A percentile compares a stretch with the other conserved stretches of the same genome.
Evolutionary conservation across 2,888 invertebrate genomes (phyloP).

Genomic region (Schizotus pectinicornis): DNA sequence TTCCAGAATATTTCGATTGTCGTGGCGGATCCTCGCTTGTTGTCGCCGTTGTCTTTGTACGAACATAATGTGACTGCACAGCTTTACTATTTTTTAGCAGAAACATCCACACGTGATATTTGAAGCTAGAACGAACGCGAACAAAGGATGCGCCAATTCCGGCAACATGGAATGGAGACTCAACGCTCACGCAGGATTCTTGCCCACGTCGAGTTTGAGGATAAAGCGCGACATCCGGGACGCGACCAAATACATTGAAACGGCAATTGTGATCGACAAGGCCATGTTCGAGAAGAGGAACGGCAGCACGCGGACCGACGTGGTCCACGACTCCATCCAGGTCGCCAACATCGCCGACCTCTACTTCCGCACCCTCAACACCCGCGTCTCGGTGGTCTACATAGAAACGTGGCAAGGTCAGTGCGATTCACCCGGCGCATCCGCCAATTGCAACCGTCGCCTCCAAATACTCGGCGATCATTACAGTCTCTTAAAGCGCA

Average conservation of each 20-base stretch:
- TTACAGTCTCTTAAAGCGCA: too few relatives aligned
- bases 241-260: constrained; percentile 93
- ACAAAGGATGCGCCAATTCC: constrained; percentile 89
- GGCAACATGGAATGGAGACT: constrained; percentile 77
- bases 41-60: background rate
- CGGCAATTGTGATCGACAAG: constrained; percentile 94
- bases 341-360: constrained; percentile 97
- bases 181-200: constrained; percentile 58
- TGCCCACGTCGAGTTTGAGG: constrained; percentile 50
- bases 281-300: constrained; percentile 94
- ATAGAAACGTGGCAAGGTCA: constrained; percentile 91
- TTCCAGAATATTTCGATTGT: background rate
- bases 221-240: constrained; percentile 80
- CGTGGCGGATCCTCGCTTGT: background rate
- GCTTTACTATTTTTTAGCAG: constrained; percentile 77
- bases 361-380: constrained; percentile 82
- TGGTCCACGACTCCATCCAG: constrained; percentile 92
- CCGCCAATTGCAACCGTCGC: too few relatives aligned
- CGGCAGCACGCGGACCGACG: constrained; percentile 74
- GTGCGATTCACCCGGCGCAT: too few relatives aligned
- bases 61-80: constrained; percentile 54
- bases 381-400: constrained; percentile 93
- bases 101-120: constrained; percentile 98
- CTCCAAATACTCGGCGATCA: too few relatives aligned
- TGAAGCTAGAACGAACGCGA: constrained; percentile 89